phyloP scores from a whole-genome alignment of 1,140 invertebrate species.

The Bursaphelenchus mucronatus region DNA sequence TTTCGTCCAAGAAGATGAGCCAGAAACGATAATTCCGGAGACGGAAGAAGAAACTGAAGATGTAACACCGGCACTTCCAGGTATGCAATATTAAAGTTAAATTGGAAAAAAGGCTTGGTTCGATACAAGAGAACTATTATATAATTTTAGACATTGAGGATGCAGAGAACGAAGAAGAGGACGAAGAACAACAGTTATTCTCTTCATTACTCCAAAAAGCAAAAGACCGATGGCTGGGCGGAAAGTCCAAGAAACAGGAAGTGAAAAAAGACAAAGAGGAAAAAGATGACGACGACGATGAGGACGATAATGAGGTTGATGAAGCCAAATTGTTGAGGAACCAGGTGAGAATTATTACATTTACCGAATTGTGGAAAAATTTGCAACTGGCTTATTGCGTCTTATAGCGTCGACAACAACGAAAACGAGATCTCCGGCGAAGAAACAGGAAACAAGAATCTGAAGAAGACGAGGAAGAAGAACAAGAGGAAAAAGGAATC shows the following conservation, averaged over 20 bases:
- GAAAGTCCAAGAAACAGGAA: not conserved
- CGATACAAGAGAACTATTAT: slow-evolving; percentile 23
- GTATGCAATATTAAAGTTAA: slow-evolving; percentile 3
- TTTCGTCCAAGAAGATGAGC: not conserved
- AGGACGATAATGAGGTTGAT: slow-evolving; percentile 32
- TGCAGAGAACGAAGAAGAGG: slow-evolving; percentile 37
- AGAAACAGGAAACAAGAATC: not conserved
- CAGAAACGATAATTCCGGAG: not conserved
- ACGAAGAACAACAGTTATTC: slow-evolving; percentile 19
- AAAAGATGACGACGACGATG: slow-evolving; percentile 27
- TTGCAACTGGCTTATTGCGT: not conserved
- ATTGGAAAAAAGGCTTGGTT: slow-evolving; percentile 7
- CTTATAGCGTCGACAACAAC: slow-evolving; percentile 1
- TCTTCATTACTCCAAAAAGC: slow-evolving; percentile 4
- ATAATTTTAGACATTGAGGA: slow-evolving; percentile 4
- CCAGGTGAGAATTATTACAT: slow-evolving; percentile 17
- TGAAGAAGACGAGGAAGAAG: slow-evolving; percentile 21
- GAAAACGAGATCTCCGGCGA: not conserved
- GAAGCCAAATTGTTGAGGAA: slow-evolving; percentile 10
- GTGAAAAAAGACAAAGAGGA: slow-evolving; percentile 23
- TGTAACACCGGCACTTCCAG: slow-evolving; percentile 21
- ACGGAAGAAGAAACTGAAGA: slow-evolving; percentile 28
- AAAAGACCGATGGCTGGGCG: not conserved
- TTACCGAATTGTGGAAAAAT: slow-evolving; percentile 4
- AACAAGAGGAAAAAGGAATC: slow-evolving; percentile 14